phyloP scores from a whole-genome alignment of 2,797 vertebrate species.

The Acrossocheilus wenchowensis region DNA sequence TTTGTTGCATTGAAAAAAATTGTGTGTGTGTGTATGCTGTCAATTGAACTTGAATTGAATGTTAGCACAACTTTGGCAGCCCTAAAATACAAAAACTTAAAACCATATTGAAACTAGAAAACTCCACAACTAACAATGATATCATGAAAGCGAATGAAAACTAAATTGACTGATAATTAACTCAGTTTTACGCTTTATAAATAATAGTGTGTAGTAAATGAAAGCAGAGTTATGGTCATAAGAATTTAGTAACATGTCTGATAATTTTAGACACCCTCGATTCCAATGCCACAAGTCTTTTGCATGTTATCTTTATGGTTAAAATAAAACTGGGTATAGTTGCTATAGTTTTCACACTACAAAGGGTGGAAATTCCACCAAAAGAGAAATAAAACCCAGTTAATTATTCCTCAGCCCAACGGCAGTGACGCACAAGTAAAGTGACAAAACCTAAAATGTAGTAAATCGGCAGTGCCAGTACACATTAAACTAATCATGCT shows the following conservation, averaged over 20 bases:
- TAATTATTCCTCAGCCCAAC: constrained; percentile 63
- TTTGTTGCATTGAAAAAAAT: too few species aligned
- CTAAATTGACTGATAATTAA: not conserved
- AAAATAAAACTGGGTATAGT: constrained; percentile 18
- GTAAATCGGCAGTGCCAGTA: constrained; percentile 62
- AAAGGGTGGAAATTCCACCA: constrained; percentile 29
- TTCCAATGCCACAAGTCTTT: constrained; percentile 10
- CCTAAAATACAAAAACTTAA: not conserved
- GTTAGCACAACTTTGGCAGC: not conserved
- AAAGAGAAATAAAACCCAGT: constrained; percentile 45
- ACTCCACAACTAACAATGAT: not conserved
- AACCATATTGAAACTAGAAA: not conserved
- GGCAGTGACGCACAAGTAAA: constrained; percentile 60
- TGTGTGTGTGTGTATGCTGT: too few species aligned
- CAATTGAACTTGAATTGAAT: not conserved
- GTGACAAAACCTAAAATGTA: constrained; percentile 66
- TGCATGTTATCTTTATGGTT: constrained; percentile 8
- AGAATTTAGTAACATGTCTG: not conserved
- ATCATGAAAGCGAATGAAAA: not conserved
- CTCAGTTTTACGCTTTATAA: not conserved
- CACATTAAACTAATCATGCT: constrained; percentile 66
- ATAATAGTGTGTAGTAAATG: not conserved
- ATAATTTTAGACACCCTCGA: constrained; percentile 8
- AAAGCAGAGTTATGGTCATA: constrained; percentile 10
- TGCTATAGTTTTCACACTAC: not conserved